These are phyloP conservation scores for Leptoteleia sp. DNA, from an alignment of 1,140 invertebrate species.

Conservation along the genomic window DNA sequence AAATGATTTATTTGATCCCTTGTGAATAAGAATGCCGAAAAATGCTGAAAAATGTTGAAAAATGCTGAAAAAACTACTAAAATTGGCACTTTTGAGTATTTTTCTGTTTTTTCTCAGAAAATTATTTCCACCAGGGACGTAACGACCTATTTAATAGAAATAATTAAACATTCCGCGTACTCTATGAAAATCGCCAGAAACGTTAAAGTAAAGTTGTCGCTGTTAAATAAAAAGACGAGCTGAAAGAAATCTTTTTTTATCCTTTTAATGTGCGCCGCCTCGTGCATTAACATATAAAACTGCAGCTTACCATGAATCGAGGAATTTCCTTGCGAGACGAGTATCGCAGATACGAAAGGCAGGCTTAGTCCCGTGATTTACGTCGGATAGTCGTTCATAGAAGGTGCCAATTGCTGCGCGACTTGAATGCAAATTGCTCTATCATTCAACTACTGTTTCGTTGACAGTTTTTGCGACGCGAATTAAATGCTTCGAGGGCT, in stretches of 20 bases:
- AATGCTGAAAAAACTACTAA: too few relatives aligned
- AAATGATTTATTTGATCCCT: too few relatives aligned
- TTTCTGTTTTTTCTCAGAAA: too few relatives aligned
- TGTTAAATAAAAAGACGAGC: not conserved
- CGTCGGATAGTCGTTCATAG: slow-evolving; percentile 49
- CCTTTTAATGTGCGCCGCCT: slow-evolving; percentile 24
- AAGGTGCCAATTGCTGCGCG: slow-evolving; percentile 61
- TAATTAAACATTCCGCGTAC: slow-evolving; percentile 16
- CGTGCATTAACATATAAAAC: slow-evolving; percentile 40
- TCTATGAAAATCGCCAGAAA: slow-evolving; percentile 26
- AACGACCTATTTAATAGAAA: slow-evolving; percentile 22
- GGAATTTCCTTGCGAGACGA: slow-evolving; percentile 42
- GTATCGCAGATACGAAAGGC: slow-evolving; percentile 44
- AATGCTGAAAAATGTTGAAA: too few relatives aligned
- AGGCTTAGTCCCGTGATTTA: slow-evolving; percentile 51
- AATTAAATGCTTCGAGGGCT: slow-evolving; percentile 8
- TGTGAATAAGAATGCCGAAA: too few relatives aligned
- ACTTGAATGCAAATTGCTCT: slow-evolving; percentile 58
- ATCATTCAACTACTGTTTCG: slow-evolving; percentile 53
- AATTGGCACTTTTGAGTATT: too few relatives aligned
- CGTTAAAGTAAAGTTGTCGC: slow-evolving; percentile 1
- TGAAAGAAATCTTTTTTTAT: too few relatives aligned
- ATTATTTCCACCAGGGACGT: too few relatives aligned
- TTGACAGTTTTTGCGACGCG: slow-evolving; percentile 41
- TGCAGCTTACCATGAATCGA: slow-evolving; percentile 36